Evolutionary conservation across 2,113 vertebrate genomes (phyloP).

Genomic region (Telmatochromis sp.): DNA sequence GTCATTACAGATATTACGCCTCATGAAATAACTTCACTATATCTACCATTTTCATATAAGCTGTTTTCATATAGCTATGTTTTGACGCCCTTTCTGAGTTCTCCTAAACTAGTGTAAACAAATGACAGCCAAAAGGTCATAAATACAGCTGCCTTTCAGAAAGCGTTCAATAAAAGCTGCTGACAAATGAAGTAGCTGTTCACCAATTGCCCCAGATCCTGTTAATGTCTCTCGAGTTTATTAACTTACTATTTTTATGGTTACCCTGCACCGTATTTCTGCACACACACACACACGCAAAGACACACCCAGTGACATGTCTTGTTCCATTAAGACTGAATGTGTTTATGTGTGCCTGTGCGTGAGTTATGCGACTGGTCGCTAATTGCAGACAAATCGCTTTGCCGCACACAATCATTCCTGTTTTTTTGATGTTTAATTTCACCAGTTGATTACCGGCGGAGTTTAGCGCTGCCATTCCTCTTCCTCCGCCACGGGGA

Average conservation of each 20-base stretch:
- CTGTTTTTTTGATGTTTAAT: conserved; percentile 75
- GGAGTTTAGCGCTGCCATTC: conserved; percentile 64
- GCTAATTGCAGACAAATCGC: conserved; percentile 79
- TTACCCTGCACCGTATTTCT: conserved; percentile 21
- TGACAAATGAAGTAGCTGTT: conserved; percentile 62
- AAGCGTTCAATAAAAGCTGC: conserved; percentile 52
- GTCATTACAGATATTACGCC: background rate
- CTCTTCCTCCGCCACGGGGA: conserved; percentile 60
- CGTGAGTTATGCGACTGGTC: conserved; percentile 65
- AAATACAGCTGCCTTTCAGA: conserved; percentile 53
- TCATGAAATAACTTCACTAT: background rate
- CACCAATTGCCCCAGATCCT: conserved; percentile 49
- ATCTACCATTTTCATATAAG: background rate
- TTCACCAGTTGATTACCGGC: conserved; percentile 75
- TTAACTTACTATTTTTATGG: conserved; percentile 68
- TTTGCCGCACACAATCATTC: conserved; percentile 79
- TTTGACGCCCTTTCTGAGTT: background rate
- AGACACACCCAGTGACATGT: conserved; percentile 25
- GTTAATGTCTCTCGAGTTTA: conserved; percentile 62
- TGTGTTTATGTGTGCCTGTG: conserved; percentile 52
- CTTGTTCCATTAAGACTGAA: conserved; percentile 46
- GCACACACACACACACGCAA: conserved; percentile 13
- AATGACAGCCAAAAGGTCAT: conserved; percentile 42
- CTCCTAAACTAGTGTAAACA: conserved; percentile 34
- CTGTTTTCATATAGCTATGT: background rate